Conservation (phyloP, 2,113 vertebrate genomes). For the Hemiprocne comata region DNA sequence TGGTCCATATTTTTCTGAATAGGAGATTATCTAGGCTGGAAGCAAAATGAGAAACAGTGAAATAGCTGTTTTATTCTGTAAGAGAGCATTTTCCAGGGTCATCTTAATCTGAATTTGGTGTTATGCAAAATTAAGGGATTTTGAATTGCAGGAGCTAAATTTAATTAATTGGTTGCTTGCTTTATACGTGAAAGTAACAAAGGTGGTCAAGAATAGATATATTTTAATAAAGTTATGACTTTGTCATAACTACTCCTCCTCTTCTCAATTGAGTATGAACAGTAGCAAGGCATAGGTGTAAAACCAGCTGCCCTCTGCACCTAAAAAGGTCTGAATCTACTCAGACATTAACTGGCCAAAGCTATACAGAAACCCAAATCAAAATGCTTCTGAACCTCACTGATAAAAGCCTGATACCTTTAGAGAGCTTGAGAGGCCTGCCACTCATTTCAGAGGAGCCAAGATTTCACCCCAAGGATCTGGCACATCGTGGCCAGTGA, state of each 20-base stretch:
- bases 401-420: background rate
- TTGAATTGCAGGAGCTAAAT: background rate
- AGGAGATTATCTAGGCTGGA: background rate
- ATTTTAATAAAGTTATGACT: background rate
- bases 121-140: background rate
- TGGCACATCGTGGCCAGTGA: background rate
- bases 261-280: background rate
- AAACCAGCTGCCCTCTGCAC: background rate
- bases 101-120: background rate
- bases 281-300: background rate
- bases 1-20: background rate
- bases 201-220: background rate
- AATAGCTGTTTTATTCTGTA: background rate
- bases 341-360: background rate
- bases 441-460: background rate
- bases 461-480: conserved; percentile 21
- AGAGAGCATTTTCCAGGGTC: background rate
- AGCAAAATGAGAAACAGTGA: background rate
- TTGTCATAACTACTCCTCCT: background rate
- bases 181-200: background rate
- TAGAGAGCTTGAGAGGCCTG: background rate
- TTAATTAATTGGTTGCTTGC: background rate
- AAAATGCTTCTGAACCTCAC: background rate
- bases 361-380: background rate
- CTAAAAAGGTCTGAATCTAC: background rate